These are phyloP conservation scores for Xiphydria camelus DNA, from an alignment of 2,888 invertebrate genomes.

Conservation along the genomic window DNA sequence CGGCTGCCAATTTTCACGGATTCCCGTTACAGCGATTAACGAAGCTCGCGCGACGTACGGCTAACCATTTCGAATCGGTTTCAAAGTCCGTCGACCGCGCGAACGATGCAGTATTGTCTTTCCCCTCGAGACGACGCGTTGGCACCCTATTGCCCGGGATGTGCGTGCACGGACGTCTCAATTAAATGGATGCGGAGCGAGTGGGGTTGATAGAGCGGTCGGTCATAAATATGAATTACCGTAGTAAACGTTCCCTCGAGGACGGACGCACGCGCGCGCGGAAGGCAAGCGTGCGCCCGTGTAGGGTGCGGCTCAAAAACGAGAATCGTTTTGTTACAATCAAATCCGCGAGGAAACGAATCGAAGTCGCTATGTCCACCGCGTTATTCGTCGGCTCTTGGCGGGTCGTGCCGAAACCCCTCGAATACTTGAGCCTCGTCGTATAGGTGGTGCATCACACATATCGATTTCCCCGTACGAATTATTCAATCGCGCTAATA, in stretches of 20 bases:
- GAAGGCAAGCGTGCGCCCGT: constrained; percentile 5
- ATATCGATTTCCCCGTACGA: constrained; percentile 6
- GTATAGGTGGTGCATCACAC: background rate
- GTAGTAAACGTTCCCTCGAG: constrained; percentile 54
- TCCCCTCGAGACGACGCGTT: constrained; percentile 23
- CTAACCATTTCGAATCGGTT: constrained; percentile 18
- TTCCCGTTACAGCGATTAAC: no score
- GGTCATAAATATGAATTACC: constrained; percentile 58
- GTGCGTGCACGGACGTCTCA: constrained; percentile 55
- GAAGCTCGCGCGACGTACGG: background rate
- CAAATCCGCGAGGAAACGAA: constrained; percentile 7
- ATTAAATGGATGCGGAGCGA: constrained; percentile 56
- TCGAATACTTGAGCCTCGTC: background rate
- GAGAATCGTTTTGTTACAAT: constrained; percentile 20
- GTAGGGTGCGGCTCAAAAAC: no score
- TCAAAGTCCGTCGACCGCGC: constrained; percentile 19
- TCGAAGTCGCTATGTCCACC: background rate
- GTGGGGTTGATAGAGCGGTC: constrained; percentile 54
- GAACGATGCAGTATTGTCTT: constrained; percentile 26
- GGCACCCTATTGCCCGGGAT: constrained; percentile 55
- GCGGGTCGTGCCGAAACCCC: no score
- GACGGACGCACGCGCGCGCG: constrained; percentile 14
- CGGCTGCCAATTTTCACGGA: no score
- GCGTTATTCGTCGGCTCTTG: no score
- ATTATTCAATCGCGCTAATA: constrained; percentile 49